A percentile compares a stretch with the other conserved stretches of the same genome.
Conservation (phyloP, 1,140 invertebrate species). For the Ooceraea biroi region DNA sequence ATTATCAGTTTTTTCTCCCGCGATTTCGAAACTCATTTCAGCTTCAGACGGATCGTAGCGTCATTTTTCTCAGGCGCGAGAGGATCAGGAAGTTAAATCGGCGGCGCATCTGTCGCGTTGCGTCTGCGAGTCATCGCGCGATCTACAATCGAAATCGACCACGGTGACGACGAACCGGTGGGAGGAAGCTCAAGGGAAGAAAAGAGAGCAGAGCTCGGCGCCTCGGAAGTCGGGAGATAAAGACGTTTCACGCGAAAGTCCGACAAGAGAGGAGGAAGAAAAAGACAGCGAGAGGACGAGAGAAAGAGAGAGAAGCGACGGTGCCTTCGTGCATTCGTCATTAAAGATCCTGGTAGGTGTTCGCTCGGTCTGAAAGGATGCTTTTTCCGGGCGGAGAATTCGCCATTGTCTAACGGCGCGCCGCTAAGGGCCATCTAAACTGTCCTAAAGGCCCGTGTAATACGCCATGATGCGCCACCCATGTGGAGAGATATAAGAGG, state of each 20-base stretch:
- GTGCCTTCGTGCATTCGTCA: conserved; percentile 18
- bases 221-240: conserved; percentile 36
- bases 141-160: conserved; percentile 66
- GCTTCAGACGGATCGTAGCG: not conserved
- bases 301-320: not conserved
- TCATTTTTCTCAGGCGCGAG: conserved; percentile 15
- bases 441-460: conserved; percentile 68
- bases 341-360: conserved; percentile 53
- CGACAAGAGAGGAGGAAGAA: not conserved
- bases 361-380: conserved; percentile 67
- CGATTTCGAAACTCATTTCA: not conserved
- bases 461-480: conserved; percentile 57
- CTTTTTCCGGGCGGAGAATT: conserved; percentile 49
- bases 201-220: conserved; percentile 58
- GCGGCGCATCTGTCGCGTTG: conserved; percentile 63
- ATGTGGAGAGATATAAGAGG: conserved; percentile 51
- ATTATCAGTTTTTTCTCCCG: not conserved
- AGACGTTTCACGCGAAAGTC: conserved; percentile 58
- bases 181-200: conserved; percentile 55
- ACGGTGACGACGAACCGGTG: not conserved
- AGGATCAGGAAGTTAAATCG: conserved; percentile 63
- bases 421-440: conserved; percentile 56
- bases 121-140: conserved; percentile 70
- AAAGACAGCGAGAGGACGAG: not conserved
- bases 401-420: conserved; percentile 64